Base-by-base conservation (phyloP, 1,140 invertebrate genomes). In the Drosophila miranda region DNA sequence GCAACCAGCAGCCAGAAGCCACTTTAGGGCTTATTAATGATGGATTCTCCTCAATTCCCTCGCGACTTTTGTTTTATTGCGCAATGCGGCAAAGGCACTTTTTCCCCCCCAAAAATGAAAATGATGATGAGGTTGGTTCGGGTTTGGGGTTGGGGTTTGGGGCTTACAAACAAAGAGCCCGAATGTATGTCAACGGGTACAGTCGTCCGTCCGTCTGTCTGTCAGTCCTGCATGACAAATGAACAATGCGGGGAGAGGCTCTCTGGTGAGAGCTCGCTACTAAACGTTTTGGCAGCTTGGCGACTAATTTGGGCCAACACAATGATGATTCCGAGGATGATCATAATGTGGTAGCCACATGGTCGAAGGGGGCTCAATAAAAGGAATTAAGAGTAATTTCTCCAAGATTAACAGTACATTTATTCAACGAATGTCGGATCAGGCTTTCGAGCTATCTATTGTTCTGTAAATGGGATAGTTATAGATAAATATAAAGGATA, bases 21-120 rank as follows among this genome's bases (percentile, higher is more conserved):
- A 87, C 82, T 87, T 87, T 88, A 87, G 82, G 82, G 82, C 83
- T 87, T 87, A 87, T 87, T 87, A 87, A 87, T 87, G 82, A 87
- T 87, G 82, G 83, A 87, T 87, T 87, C 82, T 83, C 82, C 81
- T 75, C 81, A 86, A 87, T 87, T 87, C 52, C 55, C 49, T 54
- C 43, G 61, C 62, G 76, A 64, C 69, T 53, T 55, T 51, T 52
- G 72, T 87, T 86, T 86, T 86, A 82, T 86, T 86, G 82, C 81
- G 81, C 81, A 87, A 84, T 66, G 71, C 46, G 66, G 56, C 23
- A 43, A 26, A 28, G 45, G 58, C 56, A 54, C 43, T 28, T 61
- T 45, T 64, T 42, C 34, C 34, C 42, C 38, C 48, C 23, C 3
- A 14, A 55, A 55, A 51, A 51, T 53, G 50, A 54, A 11, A 14